Percentiles rank a stretch among this genome's conserved stretches.
phyloP scores from a whole-genome alignment of 2,888 invertebrate genomes.

The Electrophaes corylata region DNA sequence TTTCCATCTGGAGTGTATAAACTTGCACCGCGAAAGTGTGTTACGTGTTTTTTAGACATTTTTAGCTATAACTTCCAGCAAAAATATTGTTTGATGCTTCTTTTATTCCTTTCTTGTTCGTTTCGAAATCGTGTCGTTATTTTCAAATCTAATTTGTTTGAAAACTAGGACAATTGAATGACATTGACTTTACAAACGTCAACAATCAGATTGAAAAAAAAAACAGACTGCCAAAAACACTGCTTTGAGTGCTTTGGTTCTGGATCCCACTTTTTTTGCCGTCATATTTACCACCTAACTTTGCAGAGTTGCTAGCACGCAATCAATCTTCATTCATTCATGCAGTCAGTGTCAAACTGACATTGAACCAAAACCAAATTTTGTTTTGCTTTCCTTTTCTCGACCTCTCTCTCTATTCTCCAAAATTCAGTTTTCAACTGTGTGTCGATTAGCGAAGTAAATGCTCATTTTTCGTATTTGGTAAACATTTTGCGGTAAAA shows the following conservation, averaged over 20 bases:
- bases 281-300: too few relatives aligned
- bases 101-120: not conserved
- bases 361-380: not conserved
- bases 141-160: conserved; percentile 38
- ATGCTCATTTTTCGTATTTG: too few relatives aligned
- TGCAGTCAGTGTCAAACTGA: not conserved
- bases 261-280: too few relatives aligned
- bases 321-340: not conserved
- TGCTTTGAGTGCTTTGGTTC: too few relatives aligned
- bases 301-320: too few relatives aligned
- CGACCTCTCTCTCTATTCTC: too few relatives aligned
- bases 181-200: not conserved
- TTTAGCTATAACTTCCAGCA: conserved; percentile 19
- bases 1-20: conserved; percentile 60
- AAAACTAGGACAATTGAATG: not conserved
- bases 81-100: not conserved
- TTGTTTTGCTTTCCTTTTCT: too few relatives aligned
- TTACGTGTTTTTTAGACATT: conserved; percentile 70
- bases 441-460: too few relatives aligned
- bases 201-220: too few relatives aligned
- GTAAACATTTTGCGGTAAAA: not conserved
- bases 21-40: conserved; percentile 69
- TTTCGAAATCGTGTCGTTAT: conserved; percentile 41
- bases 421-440: too few relatives aligned
- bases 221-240: too few relatives aligned